These are phyloP conservation scores for Sebastes miniatus DNA, from an alignment of 2,797 vertebrate genomes.

Conservation along the genomic window DNA sequence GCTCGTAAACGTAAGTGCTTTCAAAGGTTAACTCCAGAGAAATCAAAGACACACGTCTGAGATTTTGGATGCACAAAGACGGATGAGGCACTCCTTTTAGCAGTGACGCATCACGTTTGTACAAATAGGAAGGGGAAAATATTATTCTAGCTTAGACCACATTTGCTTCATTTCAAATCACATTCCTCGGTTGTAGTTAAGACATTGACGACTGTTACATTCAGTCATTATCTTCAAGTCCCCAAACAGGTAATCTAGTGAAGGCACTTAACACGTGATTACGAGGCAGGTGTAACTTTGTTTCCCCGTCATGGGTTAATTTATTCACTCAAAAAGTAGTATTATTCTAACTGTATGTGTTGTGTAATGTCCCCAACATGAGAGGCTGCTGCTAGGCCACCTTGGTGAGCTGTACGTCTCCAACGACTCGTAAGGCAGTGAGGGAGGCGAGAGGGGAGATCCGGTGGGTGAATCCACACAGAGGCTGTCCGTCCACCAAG, in stretches of 20 bases:
- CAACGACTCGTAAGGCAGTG: constrained; percentile 85
- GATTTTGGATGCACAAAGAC: constrained; percentile 28
- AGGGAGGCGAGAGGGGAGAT: constrained; percentile 82
- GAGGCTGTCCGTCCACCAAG: constrained; percentile 89
- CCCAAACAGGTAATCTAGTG: constrained; percentile 65
- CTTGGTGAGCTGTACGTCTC: constrained; percentile 91
- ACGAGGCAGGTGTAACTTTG: constrained; percentile 58
- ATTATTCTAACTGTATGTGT: constrained; percentile 46
- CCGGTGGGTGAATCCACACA: constrained; percentile 89
- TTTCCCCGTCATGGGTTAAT: constrained; percentile 24
- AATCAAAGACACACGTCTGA: constrained; percentile 31
- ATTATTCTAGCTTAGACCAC: constrained; percentile 8
- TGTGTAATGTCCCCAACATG: constrained; percentile 21
- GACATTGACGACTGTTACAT: constrained; percentile 32
- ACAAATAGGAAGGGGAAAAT: constrained; percentile 21
- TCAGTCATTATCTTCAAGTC: constrained; percentile 62
- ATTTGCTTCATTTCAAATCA: constrained; percentile 43
- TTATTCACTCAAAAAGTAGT: constrained; percentile 35
- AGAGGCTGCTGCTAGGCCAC: constrained; percentile 81
- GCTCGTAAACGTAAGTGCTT: constrained; percentile 57
- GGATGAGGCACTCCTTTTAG: constrained; percentile 2
- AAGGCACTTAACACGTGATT: constrained; percentile 75
- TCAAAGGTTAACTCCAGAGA: constrained; percentile 49
- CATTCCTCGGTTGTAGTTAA: constrained; percentile 47
- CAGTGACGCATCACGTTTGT: constrained; percentile 21